phyloP scores from a whole-genome alignment of 92 coral and sea anemone genomes.

The Palythoa grandis region DNA sequence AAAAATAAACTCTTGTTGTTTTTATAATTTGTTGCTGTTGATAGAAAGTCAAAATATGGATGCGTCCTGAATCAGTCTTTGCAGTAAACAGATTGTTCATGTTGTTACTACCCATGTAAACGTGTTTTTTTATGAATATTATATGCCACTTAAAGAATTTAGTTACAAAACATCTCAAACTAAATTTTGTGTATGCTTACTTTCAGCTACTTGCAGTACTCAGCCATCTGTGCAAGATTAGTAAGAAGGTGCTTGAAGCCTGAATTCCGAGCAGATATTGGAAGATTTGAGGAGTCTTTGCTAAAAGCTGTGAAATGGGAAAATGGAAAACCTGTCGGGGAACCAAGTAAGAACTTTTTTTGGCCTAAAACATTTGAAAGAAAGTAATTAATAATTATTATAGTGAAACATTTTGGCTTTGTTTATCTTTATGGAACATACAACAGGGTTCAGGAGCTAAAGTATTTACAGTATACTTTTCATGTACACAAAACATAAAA shows the following conservation, averaged over 20 bases:
- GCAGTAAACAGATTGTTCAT: background rate
- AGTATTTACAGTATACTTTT: too few relatives aligned
- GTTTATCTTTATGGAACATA: too few relatives aligned
- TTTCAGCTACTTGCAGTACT: constrained; percentile 85
- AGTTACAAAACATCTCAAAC: background rate
- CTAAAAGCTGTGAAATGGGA: constrained; percentile 91
- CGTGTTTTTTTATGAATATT: background rate
- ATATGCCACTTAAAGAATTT: background rate
- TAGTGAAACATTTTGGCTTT: too few relatives aligned
- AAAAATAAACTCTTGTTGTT: too few relatives aligned
- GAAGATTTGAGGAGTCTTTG: constrained; percentile 82
- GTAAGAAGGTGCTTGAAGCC: constrained; percentile 95
- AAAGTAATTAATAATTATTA: background rate
- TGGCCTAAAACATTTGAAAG: too few relatives aligned
- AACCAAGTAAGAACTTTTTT: constrained; percentile 73
- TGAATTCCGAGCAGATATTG: constrained; percentile 75
- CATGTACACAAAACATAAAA: too few relatives aligned
- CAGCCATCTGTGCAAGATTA: constrained; percentile 95
- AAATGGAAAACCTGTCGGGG: constrained; percentile 82
- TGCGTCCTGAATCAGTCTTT: too few relatives aligned
- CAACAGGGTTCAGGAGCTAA: too few relatives aligned
- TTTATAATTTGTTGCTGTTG: too few relatives aligned
- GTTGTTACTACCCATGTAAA: background rate
- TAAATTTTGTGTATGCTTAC: background rate
- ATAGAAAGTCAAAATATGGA: too few relatives aligned